phyloP scores from a whole-genome alignment of 2,797 vertebrate genomes.

The Anolis apletophallus region DNA sequence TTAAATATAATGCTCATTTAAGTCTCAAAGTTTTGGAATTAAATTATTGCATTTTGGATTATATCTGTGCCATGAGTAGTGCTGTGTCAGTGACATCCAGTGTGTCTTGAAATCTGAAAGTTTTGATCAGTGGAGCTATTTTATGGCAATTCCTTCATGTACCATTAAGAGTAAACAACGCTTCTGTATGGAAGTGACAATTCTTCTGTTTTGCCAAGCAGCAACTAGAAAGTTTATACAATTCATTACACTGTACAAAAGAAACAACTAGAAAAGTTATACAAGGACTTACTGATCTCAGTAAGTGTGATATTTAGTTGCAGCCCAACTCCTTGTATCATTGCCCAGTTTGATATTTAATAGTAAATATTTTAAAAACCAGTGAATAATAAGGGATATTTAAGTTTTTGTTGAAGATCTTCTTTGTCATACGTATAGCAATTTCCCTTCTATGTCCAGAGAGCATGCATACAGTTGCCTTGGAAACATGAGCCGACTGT shows the following conservation, averaged over 20 bases:
- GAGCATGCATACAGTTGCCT: conserved; percentile 12
- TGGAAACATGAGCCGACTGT: conserved; percentile 23
- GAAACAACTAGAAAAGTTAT: background rate
- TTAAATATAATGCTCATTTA: background rate
- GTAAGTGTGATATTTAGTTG: background rate
- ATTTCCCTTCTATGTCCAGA: background rate
- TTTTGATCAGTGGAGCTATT: background rate
- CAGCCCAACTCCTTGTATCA: background rate
- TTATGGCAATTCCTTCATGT: background rate
- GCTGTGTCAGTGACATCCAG: background rate
- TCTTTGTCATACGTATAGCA: background rate
- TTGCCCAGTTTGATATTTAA: background rate
- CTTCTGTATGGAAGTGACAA: background rate
- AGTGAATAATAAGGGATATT: background rate
- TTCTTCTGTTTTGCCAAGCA: background rate
- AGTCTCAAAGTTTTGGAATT: background rate
- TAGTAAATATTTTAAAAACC: background rate
- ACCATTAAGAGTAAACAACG: background rate
- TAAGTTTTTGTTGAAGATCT: background rate
- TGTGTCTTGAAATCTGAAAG: background rate
- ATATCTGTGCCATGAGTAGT: no score
- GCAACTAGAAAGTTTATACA: background rate
- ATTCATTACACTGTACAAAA: background rate
- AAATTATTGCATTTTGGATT: background rate
- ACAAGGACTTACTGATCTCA: background rate